These are phyloP conservation scores for Patella pellucida DNA, from an alignment of 2,888 invertebrate genomes.

Conservation along the genomic window DNA sequence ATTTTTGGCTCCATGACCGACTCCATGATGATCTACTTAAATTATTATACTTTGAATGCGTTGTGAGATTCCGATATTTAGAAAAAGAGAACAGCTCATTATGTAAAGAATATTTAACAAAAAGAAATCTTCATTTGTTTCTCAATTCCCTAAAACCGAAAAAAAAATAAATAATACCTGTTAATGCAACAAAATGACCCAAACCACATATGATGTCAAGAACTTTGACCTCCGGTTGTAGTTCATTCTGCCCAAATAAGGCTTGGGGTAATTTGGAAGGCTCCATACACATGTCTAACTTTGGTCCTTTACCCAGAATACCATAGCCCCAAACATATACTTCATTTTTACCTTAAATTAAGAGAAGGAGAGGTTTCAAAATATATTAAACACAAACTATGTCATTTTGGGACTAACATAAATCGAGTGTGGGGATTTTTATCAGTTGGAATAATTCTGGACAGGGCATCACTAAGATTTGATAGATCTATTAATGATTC, in stretches of 20 bases:
- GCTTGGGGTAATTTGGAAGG: slow-evolving; percentile 84
- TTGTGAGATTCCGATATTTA: no score
- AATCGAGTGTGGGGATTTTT: no score
- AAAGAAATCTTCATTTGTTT: no score
- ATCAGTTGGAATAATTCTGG: no score
- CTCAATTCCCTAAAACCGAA: no score
- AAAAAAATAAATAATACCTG: slow-evolving; percentile 71
- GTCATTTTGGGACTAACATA: background rate
- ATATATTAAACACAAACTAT: background rate
- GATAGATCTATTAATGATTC: no score
- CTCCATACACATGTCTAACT: slow-evolving; percentile 77
- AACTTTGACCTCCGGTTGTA: slow-evolving; percentile 80
- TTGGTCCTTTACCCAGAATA: slow-evolving; percentile 89
- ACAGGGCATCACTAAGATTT: no score
- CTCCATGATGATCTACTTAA: no score
- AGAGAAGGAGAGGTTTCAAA: background rate
- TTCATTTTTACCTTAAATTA: slow-evolving; percentile 80
- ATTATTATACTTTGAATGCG: no score
- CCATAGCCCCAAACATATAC: slow-evolving; percentile 96
- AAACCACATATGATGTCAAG: slow-evolving; percentile 64
- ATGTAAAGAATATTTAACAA: no score
- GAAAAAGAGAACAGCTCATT: no score
- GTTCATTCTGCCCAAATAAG: slow-evolving; percentile 88
- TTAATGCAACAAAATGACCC: slow-evolving; percentile 85
- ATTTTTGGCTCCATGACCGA: no score